Conservation (phyloP, 1,140 invertebrate genomes). For the Geopemphigus sp. region DNA sequence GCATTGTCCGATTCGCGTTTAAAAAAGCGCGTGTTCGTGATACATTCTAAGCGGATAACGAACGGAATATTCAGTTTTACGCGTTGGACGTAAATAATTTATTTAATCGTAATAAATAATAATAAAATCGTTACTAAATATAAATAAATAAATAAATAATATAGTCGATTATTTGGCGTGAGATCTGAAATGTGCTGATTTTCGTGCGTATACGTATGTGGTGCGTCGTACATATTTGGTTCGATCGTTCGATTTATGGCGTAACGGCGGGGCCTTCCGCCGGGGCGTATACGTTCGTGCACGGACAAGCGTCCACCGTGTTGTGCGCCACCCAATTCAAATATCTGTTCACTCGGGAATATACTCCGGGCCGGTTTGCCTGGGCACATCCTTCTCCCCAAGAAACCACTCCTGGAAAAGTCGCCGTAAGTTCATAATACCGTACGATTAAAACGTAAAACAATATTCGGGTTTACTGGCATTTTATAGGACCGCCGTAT, state of each 20-base stretch:
- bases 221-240: too few species aligned
- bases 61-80: too few species aligned
- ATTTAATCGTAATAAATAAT: not conserved
- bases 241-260: not conserved
- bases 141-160: not conserved
- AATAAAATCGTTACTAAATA: not conserved
- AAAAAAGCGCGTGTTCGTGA: too few species aligned
- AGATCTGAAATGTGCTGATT: not conserved
- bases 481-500: too few species aligned
- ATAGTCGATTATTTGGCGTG: not conserved
- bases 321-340: constrained; percentile 62
- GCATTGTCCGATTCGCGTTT: too few species aligned
- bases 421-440: too few species aligned
- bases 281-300: constrained; percentile 3
- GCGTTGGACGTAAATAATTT: too few species aligned
- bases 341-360: constrained; percentile 75
- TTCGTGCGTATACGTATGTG: too few species aligned
- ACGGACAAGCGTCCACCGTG: constrained; percentile 50
- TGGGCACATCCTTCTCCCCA: constrained; percentile 80
- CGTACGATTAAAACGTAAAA: too few species aligned
- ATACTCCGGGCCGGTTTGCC: constrained; percentile 77
- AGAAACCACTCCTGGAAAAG: constrained; percentile 59
- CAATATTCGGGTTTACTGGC: too few species aligned
- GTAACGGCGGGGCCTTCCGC: not conserved
- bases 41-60: too few species aligned